Evolutionary conservation across 2,797 vertebrate species (phyloP), one percentile per base, ranked within the genome.

Genomic region (Amblyopsis hoosieri): DNA sequence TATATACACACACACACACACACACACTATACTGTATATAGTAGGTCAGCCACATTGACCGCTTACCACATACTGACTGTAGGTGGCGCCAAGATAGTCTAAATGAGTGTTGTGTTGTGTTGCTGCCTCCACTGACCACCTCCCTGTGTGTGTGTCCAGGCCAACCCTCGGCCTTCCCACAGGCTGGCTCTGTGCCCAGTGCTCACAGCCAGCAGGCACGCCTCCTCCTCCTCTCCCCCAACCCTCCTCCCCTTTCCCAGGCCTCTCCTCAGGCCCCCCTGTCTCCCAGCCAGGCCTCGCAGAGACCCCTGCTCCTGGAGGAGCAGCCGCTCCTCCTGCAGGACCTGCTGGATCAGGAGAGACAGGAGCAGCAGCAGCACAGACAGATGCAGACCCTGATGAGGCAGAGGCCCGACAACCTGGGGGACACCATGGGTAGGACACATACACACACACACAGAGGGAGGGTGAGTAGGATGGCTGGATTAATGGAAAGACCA

Each of bases 381-480:
- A 91, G 96, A 55, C 96, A 99, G 81, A 99, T 99, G 96, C 98
- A 99, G 85, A 94, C 95, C 33, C 93, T 99, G 93, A 97, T 99
- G 67, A 91, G 94, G 9, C 96, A 98, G 1, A 85, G 66, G 15
- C 90, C 95, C 12, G 97, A 98, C 51, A 70, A 95, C 0, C 94
- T 93, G 78, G 91, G 96, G 69, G 94, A 95, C 0, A 95, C 92
- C 75, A 72, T 81, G 37, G 80, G 87, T 89, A 69, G 79, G 79
- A 3, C 2, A 23, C 29, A 33, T 0, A 23, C 23, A 4, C 3
- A 29, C 23, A 29, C 3, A 37, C 5, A 37, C 33, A 4, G 37
- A 8, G 1, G 37, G 37, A 42, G 37, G 37, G 23, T 23, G 23
- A 23, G 3, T 29, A 29, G 23, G 23, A 4, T 29, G 23, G 23